Base-by-base conservation (phyloP, 2,888 invertebrate species). In the Nebria salina region DNA sequence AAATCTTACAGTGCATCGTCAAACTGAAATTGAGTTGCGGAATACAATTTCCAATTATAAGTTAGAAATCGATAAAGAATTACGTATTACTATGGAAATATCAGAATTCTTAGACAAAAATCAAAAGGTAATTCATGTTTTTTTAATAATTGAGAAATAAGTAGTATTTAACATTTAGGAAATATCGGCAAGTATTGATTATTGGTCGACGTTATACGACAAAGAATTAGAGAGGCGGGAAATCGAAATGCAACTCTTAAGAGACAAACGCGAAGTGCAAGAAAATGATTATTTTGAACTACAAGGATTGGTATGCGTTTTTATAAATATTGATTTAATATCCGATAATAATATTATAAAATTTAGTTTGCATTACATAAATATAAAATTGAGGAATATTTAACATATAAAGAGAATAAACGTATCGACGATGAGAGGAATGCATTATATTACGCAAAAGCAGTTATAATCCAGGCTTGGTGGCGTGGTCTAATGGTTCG, bases 401-500 rank as follows among this genome's bases (percentile, higher is more conserved):
- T 90, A 72, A 86, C 85, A 66, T 86, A 90, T 68, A 90, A 89
- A 85, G 89, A 89, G 74, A 85, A 88, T 73, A 86, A 87, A 15
- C 85, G 86, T 79, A 85, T 86, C 82, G 86, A 87, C 82, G 86
- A 85, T 82, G 88, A 89, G 80, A 86, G 85, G 77, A 86, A 88
- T 82, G 89, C 90, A 78, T 89, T 89, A 78, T 85, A 87, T 82
- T 90, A 89, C 15, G 84, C 84, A 3, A 90, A 92, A 2, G 92
- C 92, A 11, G 91, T 90, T 70, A 90, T 88, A 87, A 91, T 95
- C 81, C 94, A 95, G 87, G 90, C 94, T 0, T 95, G 95, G 95
- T 95, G 95, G 95, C 90, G 94, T 75, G 95, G 94, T 4, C 90
- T 92, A 66, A 94, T 95, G 94, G 94, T 95, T 66, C 91, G 94